Conservation (phyloP, 2,113 vertebrate species). For the Tyrannus savana region DNA sequence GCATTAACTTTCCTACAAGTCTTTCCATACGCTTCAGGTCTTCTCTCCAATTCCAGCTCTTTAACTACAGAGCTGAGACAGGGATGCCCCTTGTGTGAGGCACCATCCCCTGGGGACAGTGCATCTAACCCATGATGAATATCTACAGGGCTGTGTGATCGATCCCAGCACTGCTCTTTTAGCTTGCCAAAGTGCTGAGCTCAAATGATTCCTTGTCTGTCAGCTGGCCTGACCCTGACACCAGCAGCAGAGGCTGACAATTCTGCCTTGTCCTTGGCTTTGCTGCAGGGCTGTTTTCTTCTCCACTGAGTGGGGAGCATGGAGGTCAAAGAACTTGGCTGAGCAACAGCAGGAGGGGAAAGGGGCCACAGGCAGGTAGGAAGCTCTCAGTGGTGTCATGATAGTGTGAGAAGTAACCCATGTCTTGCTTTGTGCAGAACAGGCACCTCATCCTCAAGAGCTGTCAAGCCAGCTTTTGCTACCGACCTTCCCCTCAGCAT, state of each 20-base stretch:
- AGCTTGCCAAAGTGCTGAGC: background rate
- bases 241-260: background rate
- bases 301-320: accelerated
- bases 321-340: background rate
- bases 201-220: background rate
- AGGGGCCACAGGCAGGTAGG: background rate
- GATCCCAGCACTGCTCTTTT: background rate
- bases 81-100: background rate
- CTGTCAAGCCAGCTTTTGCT: background rate
- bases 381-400: background rate
- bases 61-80: background rate
- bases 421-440: background rate
- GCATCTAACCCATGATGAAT: background rate
- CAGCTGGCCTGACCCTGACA: background rate
- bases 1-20: background rate
- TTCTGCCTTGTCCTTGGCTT: background rate
- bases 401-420: background rate
- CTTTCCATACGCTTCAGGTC: background rate
- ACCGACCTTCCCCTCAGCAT: accelerated
- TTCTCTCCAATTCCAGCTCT: background rate
- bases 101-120: background rate
- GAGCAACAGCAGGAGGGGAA: background rate
- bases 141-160: background rate
- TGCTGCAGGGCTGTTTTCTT: background rate
- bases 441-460: background rate